phyloP scores from a whole-genome alignment of 1,140 invertebrate genomes.

The Drosophila ogumai region DNA sequence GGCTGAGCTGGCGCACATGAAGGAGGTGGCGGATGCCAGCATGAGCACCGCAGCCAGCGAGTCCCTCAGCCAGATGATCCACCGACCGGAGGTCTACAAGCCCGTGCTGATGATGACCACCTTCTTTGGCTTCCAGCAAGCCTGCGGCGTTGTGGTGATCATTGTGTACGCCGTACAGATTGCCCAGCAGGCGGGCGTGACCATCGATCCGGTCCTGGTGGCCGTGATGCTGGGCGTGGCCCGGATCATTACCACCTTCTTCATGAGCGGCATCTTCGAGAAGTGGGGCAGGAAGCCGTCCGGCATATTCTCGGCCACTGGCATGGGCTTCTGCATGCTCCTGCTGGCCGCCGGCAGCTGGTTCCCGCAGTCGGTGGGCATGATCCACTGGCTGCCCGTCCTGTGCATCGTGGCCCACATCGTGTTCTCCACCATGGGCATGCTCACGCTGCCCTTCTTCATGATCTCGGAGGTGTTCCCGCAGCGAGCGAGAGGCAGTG shows the following conservation, averaged over 20 bases:
- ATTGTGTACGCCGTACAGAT: constrained; percentile 91
- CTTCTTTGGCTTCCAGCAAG: constrained; percentile 92
- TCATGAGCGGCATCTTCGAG: constrained; percentile 87
- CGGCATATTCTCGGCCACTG: constrained; percentile 87
- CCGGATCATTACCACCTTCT: constrained; percentile 86
- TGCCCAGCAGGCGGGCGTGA: constrained; percentile 86
- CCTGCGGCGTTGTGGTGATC: constrained; percentile 91
- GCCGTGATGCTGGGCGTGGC: constrained; percentile 87
- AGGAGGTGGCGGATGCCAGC: constrained; percentile 64
- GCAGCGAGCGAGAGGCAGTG: constrained; percentile 88
- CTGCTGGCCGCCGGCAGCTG: constrained; percentile 85
- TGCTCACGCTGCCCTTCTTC: constrained; percentile 89
- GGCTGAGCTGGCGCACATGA: constrained; percentile 72
- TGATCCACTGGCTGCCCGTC: constrained; percentile 83
- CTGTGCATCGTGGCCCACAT: constrained; percentile 87
- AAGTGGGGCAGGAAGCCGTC: constrained; percentile 87
- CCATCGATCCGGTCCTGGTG: constrained; percentile 86
- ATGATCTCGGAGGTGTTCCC: constrained; percentile 92
- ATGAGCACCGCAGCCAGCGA: constrained; percentile 65
- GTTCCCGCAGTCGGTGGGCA: constrained; percentile 66
- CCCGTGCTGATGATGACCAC: constrained; percentile 88
- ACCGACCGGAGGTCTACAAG: constrained; percentile 86
- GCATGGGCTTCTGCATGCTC: constrained; percentile 88
- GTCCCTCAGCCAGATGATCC: constrained; percentile 67
- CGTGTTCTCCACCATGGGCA: constrained; percentile 88